phyloP scores from a whole-genome alignment of 2,888 invertebrate genomes.

The Caenorhabditis sulstoni region DNA sequence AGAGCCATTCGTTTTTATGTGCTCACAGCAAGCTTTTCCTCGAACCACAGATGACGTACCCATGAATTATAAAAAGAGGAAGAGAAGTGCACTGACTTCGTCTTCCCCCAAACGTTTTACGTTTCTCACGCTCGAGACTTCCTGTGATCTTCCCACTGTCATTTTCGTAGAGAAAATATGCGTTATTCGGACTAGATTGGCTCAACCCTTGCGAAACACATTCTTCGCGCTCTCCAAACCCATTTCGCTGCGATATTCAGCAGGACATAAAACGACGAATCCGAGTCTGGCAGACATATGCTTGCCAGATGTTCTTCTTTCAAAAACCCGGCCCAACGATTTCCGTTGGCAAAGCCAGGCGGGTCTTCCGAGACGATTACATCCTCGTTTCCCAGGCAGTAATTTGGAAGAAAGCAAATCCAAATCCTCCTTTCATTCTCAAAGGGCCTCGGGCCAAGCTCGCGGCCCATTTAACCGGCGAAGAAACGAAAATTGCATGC shows the following conservation, averaged over 20 bases:
- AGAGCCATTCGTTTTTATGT: constrained; percentile 39
- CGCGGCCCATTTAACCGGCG: constrained; percentile 15
- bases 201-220: neutral
- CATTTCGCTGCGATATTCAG: too few relatives aligned
- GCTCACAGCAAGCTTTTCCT: constrained; percentile 8
- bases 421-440: constrained; percentile 3
- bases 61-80: constrained; percentile 29
- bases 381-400: constrained; percentile 15
- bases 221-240: neutral
- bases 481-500: constrained; percentile 27
- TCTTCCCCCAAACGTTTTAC: neutral
- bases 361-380: neutral
- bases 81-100: neutral
- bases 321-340: neutral
- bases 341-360: neutral
- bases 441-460: constrained; percentile 4
- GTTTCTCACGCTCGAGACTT: neutral
- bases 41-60: constrained; percentile 26
- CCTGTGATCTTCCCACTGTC: too few relatives aligned
- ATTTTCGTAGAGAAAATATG: neutral
- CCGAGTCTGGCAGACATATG: constrained; percentile 7
- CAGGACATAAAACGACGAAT: neutral
- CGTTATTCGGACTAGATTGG: constrained; percentile 7
- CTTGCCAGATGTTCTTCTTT: constrained; percentile 34
- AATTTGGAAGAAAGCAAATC: neutral